phyloP scores from a whole-genome alignment of 2,797 vertebrate genomes.

The Enteromius unitaeniatus region DNA sequence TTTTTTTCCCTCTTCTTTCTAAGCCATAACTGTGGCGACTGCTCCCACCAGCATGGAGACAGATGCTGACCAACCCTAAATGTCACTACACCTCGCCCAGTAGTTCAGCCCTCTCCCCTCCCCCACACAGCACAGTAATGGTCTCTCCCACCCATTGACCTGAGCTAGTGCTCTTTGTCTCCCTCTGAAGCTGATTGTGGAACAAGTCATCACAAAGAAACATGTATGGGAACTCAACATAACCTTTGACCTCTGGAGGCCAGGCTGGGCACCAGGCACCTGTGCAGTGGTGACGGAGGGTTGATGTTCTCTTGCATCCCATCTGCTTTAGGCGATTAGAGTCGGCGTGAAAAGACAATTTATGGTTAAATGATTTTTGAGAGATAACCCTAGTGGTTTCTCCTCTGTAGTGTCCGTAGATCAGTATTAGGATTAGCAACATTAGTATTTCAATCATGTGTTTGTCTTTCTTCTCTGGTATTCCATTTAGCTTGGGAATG shows the following conservation, averaged over 20 bases:
- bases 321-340: conserved; percentile 60
- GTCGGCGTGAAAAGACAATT: not conserved
- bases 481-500: conserved; percentile 51
- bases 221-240: conserved; percentile 84
- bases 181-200: conserved; percentile 75
- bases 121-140: conserved; percentile 28
- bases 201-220: conserved; percentile 79
- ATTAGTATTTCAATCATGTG: conserved; percentile 14
- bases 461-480: conserved; percentile 37
- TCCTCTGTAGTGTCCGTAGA: not conserved
- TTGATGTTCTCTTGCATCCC: conserved; percentile 72
- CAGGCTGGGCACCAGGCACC: conserved; percentile 77
- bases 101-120: conserved; percentile 27
- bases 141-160: conserved; percentile 55
- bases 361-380: not conserved
- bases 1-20: not conserved
- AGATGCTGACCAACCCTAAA: conserved; percentile 46
- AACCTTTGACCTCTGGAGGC: conserved; percentile 79
- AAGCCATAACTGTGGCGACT: conserved; percentile 6
- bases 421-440: conserved; percentile 2
- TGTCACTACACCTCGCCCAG: conserved; percentile 29
- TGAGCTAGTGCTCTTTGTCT: conserved; percentile 78
- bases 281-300: conserved; percentile 75
- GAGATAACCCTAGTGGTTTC: not conserved
- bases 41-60: conserved; percentile 1